A percentile compares a stretch with the other conserved stretches of the same genome.
Evolutionary conservation across 2,888 invertebrate genomes (phyloP).

Genomic region (Cryptus armator): DNA sequence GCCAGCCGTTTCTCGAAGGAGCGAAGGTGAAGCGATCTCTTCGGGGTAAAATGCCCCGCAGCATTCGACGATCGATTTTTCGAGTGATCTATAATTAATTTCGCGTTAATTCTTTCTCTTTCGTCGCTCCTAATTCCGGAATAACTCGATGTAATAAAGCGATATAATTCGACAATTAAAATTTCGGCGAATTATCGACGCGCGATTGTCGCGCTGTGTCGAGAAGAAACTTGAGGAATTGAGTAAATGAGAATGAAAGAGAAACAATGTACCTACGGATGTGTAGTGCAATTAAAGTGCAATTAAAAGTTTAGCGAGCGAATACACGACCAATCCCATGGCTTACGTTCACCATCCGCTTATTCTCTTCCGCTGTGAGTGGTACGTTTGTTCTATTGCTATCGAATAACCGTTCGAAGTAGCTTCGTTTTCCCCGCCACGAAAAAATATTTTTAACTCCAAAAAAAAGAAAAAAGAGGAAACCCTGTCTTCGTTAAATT

Average conservation of each 20-base stretch:
- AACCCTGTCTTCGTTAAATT: slow-evolving; percentile 17
- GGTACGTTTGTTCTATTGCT: slow-evolving; percentile 13
- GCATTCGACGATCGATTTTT: slow-evolving; percentile 23
- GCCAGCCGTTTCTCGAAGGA: slow-evolving; percentile 2
- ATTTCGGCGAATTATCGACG: not conserved
- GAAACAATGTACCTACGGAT: slow-evolving; percentile 9
- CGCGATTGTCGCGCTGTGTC: not conserved
- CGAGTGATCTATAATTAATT: slow-evolving; percentile 33
- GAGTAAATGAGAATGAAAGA: not conserved
- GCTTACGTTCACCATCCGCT: not conserved
- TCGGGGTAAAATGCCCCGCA: slow-evolving; percentile 13
- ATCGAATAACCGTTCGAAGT: slow-evolving; percentile 1
- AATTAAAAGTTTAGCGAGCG: slow-evolving; percentile 20
- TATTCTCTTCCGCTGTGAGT: not conserved
- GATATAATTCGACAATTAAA: not conserved
- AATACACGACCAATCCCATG: not conserved
- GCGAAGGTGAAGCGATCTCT: slow-evolving; percentile 24
- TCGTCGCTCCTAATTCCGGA: too few relatives aligned
- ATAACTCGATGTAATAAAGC: not conserved
- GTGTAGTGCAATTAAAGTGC: not conserved
- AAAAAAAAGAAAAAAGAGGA: not conserved
- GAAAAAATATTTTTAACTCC: slow-evolving; percentile 8
- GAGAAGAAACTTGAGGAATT: not conserved
- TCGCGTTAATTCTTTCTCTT: slow-evolving; percentile 8
- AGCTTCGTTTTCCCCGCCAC: not conserved